Evolutionary conservation across 2,888 invertebrate species (phyloP).

Genomic region (Temnothorax rugatulus): DNA sequence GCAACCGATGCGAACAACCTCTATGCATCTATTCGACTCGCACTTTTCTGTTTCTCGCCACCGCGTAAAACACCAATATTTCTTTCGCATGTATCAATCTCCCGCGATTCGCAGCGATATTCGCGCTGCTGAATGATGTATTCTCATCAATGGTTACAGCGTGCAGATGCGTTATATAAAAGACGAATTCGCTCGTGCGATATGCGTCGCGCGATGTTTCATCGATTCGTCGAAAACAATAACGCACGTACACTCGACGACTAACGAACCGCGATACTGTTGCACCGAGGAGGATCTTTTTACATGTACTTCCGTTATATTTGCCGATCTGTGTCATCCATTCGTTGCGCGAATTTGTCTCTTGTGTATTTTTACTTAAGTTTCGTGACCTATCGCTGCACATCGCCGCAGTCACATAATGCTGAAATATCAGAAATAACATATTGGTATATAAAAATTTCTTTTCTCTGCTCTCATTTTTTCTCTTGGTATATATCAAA

Average conservation of each 20-base stretch:
- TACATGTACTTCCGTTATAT: slow-evolving; percentile 15
- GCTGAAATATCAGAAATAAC: background rate
- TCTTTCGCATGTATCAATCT: slow-evolving; percentile 11
- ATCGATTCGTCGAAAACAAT: slow-evolving; percentile 41
- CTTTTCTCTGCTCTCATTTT: background rate
- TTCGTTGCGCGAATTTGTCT: background rate
- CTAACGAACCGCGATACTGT: slow-evolving; percentile 16
- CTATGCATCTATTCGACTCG: slow-evolving; percentile 28
- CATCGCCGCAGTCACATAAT: background rate
- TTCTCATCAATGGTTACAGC: slow-evolving; percentile 17
- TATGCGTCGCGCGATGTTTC: slow-evolving; percentile 25
- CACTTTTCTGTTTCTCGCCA: slow-evolving; percentile 15
- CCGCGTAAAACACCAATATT: background rate
- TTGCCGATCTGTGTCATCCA: background rate
- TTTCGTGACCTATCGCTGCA: background rate
- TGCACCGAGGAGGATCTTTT: background rate
- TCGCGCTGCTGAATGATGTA: slow-evolving; percentile 27
- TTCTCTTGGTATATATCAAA: background rate
- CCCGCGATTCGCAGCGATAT: slow-evolving; percentile 2
- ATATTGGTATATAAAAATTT: background rate
- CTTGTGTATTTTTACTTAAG: background rate
- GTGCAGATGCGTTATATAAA: slow-evolving; percentile 42
- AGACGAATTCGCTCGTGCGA: slow-evolving; percentile 48
- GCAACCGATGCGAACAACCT: slow-evolving; percentile 32
- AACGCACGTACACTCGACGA: slow-evolving; percentile 29